Percentiles rank a stretch among this genome's conserved stretches.
Conservation (phyloP, 1,140 invertebrate genomes). For the Listronotus bonariensis region DNA sequence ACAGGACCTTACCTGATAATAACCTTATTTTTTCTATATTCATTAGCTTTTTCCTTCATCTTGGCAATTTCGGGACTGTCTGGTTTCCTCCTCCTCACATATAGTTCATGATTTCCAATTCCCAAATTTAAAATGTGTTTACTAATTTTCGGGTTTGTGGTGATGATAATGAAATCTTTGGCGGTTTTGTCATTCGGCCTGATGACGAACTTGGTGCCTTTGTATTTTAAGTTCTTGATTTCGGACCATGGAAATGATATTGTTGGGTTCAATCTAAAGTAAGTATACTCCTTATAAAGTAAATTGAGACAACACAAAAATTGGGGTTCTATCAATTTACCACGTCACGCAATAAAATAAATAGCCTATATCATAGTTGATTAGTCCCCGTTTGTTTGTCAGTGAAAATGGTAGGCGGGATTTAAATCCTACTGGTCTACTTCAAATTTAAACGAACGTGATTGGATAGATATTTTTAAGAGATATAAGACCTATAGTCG, state of each 20-base stretch:
- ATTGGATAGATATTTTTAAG: no score
- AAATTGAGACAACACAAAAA: no score
- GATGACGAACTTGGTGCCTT: constrained; percentile 78
- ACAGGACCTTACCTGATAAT: constrained; percentile 34
- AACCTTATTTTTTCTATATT: constrained; percentile 39
- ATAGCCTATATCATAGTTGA: no score
- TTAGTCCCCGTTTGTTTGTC: no score
- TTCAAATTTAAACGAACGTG: no score
- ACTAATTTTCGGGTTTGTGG: constrained; percentile 71
- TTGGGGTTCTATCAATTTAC: no score
- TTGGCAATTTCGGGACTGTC: constrained; percentile 49
- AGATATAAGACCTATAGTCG: no score
- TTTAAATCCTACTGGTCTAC: no score
- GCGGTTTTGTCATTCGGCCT: constrained; percentile 78
- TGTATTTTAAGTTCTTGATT: constrained; percentile 79
- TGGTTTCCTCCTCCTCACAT: constrained; percentile 67
- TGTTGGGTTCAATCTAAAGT: constrained; percentile 49
- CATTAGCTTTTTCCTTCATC: constrained; percentile 50
- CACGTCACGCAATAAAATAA: no score
- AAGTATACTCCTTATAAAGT: no score
- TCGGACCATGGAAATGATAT: constrained; percentile 54
- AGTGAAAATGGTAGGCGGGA: no score
- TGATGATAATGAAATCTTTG: constrained; percentile 78
- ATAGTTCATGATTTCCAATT: constrained; percentile 80
- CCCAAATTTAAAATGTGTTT: constrained; percentile 76